These are phyloP conservation scores for Ophioninae sp. DNA, from an alignment of 2,888 invertebrate species.

Conservation along the genomic window DNA sequence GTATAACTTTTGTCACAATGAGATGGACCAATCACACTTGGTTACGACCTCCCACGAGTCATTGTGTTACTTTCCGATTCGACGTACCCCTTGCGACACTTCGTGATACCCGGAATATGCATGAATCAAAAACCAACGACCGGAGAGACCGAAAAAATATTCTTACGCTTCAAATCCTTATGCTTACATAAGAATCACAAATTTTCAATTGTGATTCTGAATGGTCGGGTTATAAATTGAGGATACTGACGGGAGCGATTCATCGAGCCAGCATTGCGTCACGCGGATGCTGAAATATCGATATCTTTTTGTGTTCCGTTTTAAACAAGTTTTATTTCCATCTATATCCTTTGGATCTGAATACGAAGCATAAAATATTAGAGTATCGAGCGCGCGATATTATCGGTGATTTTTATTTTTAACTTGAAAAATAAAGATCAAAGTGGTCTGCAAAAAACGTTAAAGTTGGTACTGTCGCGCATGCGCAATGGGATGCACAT, in stretches of 20 bases:
- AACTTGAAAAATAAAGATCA: not conserved
- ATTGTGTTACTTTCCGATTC: not conserved
- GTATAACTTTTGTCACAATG: not conserved
- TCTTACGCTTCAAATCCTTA: not conserved
- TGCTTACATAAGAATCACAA: not conserved
- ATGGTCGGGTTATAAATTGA: slow-evolving; percentile 14
- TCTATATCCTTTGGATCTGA: not conserved
- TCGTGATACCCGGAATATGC: not conserved
- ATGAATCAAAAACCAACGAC: not conserved
- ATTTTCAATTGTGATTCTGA: slow-evolving; percentile 3
- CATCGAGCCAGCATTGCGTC: not conserved
- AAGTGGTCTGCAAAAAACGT: too few species aligned
- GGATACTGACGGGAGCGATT: not conserved
- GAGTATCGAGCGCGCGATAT: not conserved
- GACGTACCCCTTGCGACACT: not conserved
- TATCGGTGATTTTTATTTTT: not conserved
- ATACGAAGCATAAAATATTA: not conserved
- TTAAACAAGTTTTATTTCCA: not conserved
- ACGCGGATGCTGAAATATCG: not conserved
- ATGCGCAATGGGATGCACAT: not conserved
- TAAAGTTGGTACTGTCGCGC: too few species aligned
- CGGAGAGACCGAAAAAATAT: not conserved
- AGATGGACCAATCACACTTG: not conserved
- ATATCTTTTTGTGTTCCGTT: not conserved
- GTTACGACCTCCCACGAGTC: not conserved